Conservation (phyloP, 2,888 invertebrate genomes). For the Heliothis peltigera region DNA sequence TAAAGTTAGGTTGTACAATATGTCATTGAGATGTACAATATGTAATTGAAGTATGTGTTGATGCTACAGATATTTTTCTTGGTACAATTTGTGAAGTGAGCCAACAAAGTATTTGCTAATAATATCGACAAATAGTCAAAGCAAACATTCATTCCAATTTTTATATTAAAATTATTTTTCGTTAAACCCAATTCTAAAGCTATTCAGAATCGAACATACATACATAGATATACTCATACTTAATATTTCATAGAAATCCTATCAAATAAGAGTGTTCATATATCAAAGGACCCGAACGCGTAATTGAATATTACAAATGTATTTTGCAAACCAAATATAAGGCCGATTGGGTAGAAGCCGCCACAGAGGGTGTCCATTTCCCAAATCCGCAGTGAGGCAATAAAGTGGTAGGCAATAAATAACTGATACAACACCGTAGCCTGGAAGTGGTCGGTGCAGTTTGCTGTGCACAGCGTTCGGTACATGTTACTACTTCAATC, state of each 20-base stretch:
- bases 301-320: constrained; percentile 63
- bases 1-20: too few relatives aligned
- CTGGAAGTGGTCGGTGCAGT: constrained; percentile 71
- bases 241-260: constrained; percentile 26
- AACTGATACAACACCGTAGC: constrained; percentile 73
- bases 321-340: constrained; percentile 64
- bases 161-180: neutral
- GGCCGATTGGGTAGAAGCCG: constrained; percentile 66
- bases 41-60: too few relatives aligned
- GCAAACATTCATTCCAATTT: too few relatives aligned
- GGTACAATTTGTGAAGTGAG: too few relatives aligned
- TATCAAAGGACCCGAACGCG: constrained; percentile 52
- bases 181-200: too few relatives aligned
- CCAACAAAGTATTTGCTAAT: too few relatives aligned
- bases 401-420: constrained; percentile 71
- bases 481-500: constrained; percentile 29
- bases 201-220: neutral
- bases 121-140: too few relatives aligned
- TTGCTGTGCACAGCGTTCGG: constrained; percentile 51
- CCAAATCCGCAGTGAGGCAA: constrained; percentile 66
- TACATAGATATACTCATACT: neutral
- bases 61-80: too few relatives aligned
- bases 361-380: constrained; percentile 63
- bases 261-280: constrained; percentile 33
- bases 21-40: too few relatives aligned